phyloP scores from a whole-genome alignment of 2,113 vertebrate species.

The Zapus hudsonius region DNA sequence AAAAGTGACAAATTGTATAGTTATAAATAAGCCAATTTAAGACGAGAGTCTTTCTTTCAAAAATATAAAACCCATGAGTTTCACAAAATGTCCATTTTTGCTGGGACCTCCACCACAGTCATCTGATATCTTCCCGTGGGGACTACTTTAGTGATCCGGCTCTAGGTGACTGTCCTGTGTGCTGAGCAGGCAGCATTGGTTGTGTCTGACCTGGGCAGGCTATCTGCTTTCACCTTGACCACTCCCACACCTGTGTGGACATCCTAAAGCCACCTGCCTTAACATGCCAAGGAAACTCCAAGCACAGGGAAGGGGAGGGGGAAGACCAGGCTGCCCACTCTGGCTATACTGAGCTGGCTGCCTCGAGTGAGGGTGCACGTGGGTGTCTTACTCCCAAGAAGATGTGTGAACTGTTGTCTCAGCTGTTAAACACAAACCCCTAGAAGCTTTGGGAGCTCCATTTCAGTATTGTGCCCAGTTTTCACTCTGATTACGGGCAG shows the following conservation, averaged over 20 bases:
- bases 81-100: not conserved
- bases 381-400: not conserved
- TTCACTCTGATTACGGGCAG: not conserved
- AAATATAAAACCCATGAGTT: not conserved
- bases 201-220: not conserved
- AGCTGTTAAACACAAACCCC: too few species aligned
- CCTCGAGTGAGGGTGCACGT: fast-evolving
- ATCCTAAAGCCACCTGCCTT: not conserved
- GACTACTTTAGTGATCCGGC: not conserved
- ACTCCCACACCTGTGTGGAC: not conserved
- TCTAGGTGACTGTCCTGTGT: too few species aligned
- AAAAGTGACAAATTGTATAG: too few species aligned
- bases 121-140: not conserved
- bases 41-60: not conserved
- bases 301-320: not conserved
- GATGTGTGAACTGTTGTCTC: too few species aligned
- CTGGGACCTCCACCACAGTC: not conserved
- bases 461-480: not conserved
- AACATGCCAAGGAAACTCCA: not conserved
- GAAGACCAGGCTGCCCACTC: too few species aligned
- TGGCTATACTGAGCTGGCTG: not conserved
- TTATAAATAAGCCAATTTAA: not conserved
- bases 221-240: not conserved
- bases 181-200: too few species aligned
- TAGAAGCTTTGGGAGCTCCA: not conserved